phyloP scores from a whole-genome alignment of 1,140 invertebrate species.

The Drosophila guanche region DNA sequence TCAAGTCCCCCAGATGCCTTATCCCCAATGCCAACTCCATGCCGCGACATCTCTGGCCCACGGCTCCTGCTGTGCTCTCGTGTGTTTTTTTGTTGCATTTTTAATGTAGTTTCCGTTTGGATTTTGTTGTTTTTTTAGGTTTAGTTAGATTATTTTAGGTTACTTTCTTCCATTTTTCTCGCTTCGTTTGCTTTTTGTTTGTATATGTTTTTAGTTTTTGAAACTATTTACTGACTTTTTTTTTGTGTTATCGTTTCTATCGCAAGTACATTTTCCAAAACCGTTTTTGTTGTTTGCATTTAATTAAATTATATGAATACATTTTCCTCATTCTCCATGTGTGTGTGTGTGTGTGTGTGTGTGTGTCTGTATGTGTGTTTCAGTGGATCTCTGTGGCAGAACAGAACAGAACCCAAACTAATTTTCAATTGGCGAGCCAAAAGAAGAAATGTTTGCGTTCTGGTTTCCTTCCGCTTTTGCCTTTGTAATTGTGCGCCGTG shows the following conservation, averaged over 20 bases:
- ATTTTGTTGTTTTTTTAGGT: constrained; percentile 32
- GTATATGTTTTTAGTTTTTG: constrained; percentile 68
- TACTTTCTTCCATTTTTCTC: constrained; percentile 27
- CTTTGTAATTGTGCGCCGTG: constrained; percentile 47
- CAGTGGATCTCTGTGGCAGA: neutral
- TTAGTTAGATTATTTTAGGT: constrained; percentile 59
- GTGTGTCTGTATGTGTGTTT: constrained; percentile 28
- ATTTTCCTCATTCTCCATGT: constrained; percentile 42
- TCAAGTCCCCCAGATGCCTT: constrained; percentile 22
- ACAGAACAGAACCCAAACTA: constrained; percentile 38
- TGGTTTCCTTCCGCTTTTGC: constrained; percentile 38
- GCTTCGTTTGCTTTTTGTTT: constrained; percentile 16
- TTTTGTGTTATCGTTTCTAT: constrained; percentile 70
- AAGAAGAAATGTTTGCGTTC: constrained; percentile 48
- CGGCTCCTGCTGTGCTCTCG: constrained; percentile 10
- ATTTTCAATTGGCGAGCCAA: constrained; percentile 61
- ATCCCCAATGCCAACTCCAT: neutral
- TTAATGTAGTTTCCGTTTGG: constrained; percentile 58
- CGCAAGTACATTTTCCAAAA: constrained; percentile 83
- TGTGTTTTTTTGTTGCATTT: constrained; percentile 40
- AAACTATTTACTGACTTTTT: constrained; percentile 75
- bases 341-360: constrained; percentile 23
- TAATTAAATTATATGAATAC: constrained; percentile 81
- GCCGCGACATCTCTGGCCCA: neutral
- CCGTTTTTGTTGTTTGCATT: constrained; percentile 83